Conservation (phyloP, 2,113 vertebrate species). For the Nothocercus julius region DNA sequence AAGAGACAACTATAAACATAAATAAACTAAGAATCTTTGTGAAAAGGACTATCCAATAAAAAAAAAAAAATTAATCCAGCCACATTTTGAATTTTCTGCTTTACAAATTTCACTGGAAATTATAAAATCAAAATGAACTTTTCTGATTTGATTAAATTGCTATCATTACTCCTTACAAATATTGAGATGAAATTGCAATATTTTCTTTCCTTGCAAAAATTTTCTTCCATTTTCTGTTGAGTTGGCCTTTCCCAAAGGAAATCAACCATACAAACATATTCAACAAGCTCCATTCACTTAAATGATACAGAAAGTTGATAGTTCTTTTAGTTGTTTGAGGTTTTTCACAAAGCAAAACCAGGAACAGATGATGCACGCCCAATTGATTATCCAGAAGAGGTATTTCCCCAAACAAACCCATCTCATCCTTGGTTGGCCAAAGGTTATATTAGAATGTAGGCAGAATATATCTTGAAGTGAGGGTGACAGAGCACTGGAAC, state of each 20-base stretch:
- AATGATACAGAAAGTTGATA: background rate
- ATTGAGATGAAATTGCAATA: background rate
- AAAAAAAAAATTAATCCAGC: background rate
- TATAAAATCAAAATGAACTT: background rate
- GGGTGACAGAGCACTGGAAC: too few species aligned
- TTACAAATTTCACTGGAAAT: background rate
- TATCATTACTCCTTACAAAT: background rate
- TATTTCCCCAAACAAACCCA: background rate
- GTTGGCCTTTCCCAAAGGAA: background rate
- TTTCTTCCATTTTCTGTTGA: background rate
- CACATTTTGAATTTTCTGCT: background rate
- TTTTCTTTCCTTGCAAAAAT: background rate
- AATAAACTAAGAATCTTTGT: background rate
- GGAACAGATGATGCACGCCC: background rate
- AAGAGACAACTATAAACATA: background rate
- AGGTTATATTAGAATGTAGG: too few species aligned
- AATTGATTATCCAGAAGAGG: background rate
- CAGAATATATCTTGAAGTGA: too few species aligned
- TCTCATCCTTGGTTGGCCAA: background rate
- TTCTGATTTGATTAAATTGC: background rate
- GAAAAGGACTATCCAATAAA: background rate
- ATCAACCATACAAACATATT: background rate
- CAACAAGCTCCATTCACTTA: background rate
- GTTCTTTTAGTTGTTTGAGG: background rate
- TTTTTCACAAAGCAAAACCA: background rate